Conservation (phyloP, 2,113 vertebrate species). For the Burhinus oedicnemus region DNA sequence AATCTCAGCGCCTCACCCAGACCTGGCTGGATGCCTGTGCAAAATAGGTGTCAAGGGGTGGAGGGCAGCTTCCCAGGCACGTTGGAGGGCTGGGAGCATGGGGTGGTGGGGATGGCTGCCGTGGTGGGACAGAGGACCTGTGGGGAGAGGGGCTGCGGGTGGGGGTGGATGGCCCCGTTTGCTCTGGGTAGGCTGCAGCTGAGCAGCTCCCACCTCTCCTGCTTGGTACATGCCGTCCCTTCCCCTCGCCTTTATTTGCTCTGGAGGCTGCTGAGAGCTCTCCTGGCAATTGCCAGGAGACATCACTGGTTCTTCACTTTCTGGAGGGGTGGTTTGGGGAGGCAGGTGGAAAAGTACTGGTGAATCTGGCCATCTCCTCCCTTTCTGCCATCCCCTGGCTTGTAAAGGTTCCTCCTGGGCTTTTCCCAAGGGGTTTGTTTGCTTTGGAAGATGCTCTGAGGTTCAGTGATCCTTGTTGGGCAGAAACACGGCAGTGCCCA, state of each 20-base stretch:
- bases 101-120: not conserved
- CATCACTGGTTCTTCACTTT: constrained; percentile 42
- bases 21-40: not conserved
- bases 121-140: not conserved
- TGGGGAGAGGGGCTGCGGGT: no score
- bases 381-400: not conserved
- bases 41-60: not conserved
- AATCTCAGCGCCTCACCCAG: not conserved
- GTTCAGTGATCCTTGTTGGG: not conserved
- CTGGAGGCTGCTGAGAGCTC: constrained; percentile 54
- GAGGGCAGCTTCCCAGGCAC: not conserved
- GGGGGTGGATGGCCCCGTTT: not conserved
- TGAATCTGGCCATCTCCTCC: not conserved
- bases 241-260: constrained; percentile 65
- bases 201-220: not conserved
- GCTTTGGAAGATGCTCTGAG: constrained; percentile 44
- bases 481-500: not conserved
- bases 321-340: not conserved
- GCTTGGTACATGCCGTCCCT: constrained; percentile 4
- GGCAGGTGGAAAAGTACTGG: constrained; percentile 77
- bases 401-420: constrained; percentile 16
- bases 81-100: accelerated
- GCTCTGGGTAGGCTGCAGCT: not conserved
- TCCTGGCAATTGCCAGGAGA: constrained; percentile 37
- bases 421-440: constrained; percentile 35